phyloP scores from a whole-genome alignment of 2,888 invertebrate species.

The Zygothrica quintamaculata region DNA sequence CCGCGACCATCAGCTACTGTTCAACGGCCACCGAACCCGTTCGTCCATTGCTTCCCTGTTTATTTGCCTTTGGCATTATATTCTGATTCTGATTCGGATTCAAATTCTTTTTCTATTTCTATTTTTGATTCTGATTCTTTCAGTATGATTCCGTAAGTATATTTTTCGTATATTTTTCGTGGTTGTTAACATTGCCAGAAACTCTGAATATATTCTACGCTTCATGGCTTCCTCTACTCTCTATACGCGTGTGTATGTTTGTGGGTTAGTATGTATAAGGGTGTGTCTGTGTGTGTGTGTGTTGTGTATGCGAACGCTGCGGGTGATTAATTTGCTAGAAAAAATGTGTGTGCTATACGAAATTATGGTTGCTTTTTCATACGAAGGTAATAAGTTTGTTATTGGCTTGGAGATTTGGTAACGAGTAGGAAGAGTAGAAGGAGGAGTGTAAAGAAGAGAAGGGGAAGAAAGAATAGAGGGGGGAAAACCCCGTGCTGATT shows the following conservation, averaged over 20 bases:
- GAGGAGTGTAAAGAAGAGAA: not conserved
- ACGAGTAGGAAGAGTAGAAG: not conserved
- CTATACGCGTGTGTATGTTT: conserved; percentile 34
- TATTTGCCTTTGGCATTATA: conserved; percentile 49
- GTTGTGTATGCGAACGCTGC: conserved; percentile 51
- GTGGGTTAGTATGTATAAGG: conserved; percentile 19
- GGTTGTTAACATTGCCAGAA: conserved; percentile 27
- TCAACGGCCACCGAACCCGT: not conserved
- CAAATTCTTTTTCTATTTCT: too few relatives aligned
- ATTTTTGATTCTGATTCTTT: conserved; percentile 22
- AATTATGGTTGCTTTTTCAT: conserved; percentile 34
- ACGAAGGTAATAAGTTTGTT: conserved; percentile 48
- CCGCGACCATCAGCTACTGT: too few relatives aligned
- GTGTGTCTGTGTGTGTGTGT: conserved; percentile 31
- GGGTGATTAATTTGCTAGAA: conserved; percentile 69
- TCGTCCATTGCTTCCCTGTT: conserved; percentile 26
- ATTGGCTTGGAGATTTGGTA: conserved; percentile 18
- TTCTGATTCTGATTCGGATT: conserved; percentile 24
- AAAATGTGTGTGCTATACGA: conserved; percentile 42
- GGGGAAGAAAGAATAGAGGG: not conserved
- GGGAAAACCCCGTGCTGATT: conserved; percentile 16
- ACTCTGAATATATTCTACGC: conserved; percentile 32
- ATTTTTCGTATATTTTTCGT: too few relatives aligned
- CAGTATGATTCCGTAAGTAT: conserved; percentile 23
- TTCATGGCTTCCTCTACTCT: too few relatives aligned